Conservation (phyloP, 2,113 vertebrate species). For the Rhynchomys soricoides region DNA sequence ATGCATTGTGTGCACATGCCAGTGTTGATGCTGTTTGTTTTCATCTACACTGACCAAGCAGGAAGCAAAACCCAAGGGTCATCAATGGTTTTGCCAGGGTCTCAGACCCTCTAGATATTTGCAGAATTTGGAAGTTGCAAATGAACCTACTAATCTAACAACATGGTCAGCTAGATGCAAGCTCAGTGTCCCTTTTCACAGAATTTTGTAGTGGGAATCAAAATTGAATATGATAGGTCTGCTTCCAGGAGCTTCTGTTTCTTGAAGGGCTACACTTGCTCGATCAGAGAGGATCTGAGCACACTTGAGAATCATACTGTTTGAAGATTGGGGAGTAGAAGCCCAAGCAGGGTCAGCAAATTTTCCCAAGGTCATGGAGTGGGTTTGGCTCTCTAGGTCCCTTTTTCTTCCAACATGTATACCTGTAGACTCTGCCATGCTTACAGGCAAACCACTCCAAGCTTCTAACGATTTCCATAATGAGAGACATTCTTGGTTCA, state of each 20-base stretch:
- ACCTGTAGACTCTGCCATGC: not conserved
- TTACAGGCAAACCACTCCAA: not conserved
- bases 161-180: not conserved
- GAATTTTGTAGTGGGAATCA: not conserved
- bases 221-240: not conserved
- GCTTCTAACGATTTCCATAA: constrained; percentile 42
- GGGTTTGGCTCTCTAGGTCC: not conserved
- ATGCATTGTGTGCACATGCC: constrained; percentile 49
- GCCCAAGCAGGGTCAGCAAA: constrained; percentile 52
- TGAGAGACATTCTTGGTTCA: constrained; percentile 7
- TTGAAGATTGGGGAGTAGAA: constrained; percentile 67
- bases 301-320: constrained; percentile 58
- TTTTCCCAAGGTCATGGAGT: constrained; percentile 57
- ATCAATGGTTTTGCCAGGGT: constrained; percentile 44
- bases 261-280: constrained; percentile 59
- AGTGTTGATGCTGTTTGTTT: constrained; percentile 73
- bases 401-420: constrained; percentile 34
- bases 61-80: constrained; percentile 60
- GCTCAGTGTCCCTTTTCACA: not conserved
- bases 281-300: constrained; percentile 66
- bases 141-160: constrained; percentile 18
- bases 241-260: not conserved
- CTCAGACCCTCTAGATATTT: constrained; percentile 22
- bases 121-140: not conserved
- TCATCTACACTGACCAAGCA: constrained; percentile 43